Evolutionary conservation across 30 jellyfish, hydroid and myxozoan species (phyloP).

Genomic region (Haliclystus octoradiatus): DNA sequence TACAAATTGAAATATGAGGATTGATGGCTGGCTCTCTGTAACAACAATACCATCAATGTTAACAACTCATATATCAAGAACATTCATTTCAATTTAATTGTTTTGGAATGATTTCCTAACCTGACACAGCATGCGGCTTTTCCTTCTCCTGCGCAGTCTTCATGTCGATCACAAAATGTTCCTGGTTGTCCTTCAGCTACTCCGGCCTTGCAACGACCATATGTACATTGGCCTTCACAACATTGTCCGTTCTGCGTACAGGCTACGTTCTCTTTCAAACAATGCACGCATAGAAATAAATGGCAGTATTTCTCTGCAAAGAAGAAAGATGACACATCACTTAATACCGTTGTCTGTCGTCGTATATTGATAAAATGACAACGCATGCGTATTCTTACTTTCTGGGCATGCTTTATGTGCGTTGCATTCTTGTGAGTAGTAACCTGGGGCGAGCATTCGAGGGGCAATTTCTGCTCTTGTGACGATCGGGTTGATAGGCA

Average conservation of each 20-base stretch:
- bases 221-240: constrained; percentile 93
- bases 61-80: background rate
- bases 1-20: constrained; percentile 88
- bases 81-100: too few species aligned
- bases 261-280: constrained; percentile 93
- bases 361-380: background rate
- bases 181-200: constrained; percentile 94
- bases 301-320: constrained; percentile 84
- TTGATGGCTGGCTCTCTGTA: constrained; percentile 95
- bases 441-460: constrained; percentile 96
- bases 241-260: constrained; percentile 97
- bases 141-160: constrained; percentile 97
- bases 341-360: background rate
- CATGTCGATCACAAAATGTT: constrained; percentile 96
- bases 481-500: constrained; percentile 65
- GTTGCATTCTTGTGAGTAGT: constrained; percentile 94
- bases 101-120: constrained; percentile 14
- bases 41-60: background rate
- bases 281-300: constrained; percentile 84
- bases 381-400: constrained; percentile 38
- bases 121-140: constrained; percentile 93
- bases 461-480: constrained; percentile 84
- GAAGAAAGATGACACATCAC: background rate
- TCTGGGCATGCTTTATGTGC: constrained; percentile 99
- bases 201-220: constrained; percentile 92